phyloP scores from a whole-genome alignment of 2,113 vertebrate species.

The Panurus biarmicus region DNA sequence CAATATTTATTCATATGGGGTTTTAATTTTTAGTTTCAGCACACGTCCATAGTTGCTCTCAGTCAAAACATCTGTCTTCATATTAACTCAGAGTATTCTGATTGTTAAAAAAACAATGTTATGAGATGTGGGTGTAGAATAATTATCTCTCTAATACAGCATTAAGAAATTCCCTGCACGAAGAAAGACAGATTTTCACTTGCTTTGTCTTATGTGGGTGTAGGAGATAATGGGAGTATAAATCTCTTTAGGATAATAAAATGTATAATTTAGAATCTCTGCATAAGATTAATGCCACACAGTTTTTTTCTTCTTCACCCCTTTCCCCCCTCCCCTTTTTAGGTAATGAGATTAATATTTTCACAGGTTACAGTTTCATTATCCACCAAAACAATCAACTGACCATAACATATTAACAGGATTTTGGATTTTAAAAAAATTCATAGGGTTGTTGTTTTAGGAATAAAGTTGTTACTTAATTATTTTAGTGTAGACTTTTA shows the following conservation, averaged over 20 bases:
- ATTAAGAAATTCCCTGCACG: conserved; percentile 1
- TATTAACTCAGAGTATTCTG: conserved; percentile 45
- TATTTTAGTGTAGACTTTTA: background rate
- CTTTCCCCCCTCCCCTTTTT: background rate
- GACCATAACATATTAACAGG: background rate
- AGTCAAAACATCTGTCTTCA: conserved; percentile 59
- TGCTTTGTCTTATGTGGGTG: conserved; percentile 22
- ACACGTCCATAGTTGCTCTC: background rate
- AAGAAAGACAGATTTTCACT: background rate
- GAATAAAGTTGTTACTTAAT: background rate
- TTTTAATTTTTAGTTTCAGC: conserved; percentile 17
- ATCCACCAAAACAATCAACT: background rate
- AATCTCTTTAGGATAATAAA: conserved; percentile 52
- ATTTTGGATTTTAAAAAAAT: background rate
- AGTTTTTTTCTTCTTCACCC: background rate
- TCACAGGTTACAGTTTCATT: background rate
- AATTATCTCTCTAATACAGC: conserved; percentile 27
- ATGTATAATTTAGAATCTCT: conserved; percentile 45
- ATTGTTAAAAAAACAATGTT: conserved; percentile 51
- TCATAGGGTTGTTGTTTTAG: background rate
- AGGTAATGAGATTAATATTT: background rate
- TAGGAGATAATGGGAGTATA: conserved; percentile 53
- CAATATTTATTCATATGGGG: background rate
- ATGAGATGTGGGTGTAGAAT: conserved; percentile 33
- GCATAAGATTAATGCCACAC: background rate